Evolutionary conservation across 37 sponge, comb jelly and placozoan genomes (phyloP), one percentile per base, ranked within the genome.

Genomic region (Corticium candelabrum): DNA sequence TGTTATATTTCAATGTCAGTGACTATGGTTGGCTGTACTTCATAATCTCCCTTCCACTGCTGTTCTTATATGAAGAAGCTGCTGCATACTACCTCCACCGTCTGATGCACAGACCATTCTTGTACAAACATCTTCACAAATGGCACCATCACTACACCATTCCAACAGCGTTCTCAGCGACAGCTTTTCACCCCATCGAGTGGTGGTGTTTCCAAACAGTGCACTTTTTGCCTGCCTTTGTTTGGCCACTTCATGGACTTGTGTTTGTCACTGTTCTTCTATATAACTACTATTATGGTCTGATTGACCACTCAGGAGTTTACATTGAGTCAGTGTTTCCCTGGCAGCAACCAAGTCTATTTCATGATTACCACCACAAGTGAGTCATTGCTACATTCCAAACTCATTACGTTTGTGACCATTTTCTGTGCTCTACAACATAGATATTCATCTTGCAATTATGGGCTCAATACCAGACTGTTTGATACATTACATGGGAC

Each of bases 291-390:
- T 84, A 84, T 67, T 84, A 74, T 74, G 81, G 85, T 2, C 34
- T 84, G 36, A 73, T 84, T 3, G 85, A 84, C 41, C 85, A 84
- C 69, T 84, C 85, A 31, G 85, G 85, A 0, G 68, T 84, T 67
- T 78, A 84, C 32, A 79, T 84, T 76, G 62, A 40, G 30, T 80
- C 85, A 0, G 35, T 27, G 41, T 74, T 80, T 31, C 85, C 85
- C 71, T 84, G 85, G 85, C 85, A 84, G 72, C 85, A 78, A 1
- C 67, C 78, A 41, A 80, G 74, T 27, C 78, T 84, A 69, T 84
- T 80, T 27, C 85, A 84, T 67, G 85, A 84, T 37, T 62, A 84
- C 76, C 85, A 84, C 35, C 85, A 84, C 85, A 79, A 40, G 85
- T 84, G 39, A 40, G 85, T 35, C 5, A 2, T 30, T 21, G 62